Evolutionary conservation across 2,113 vertebrate genomes (phyloP), one percentile per base, ranked within the genome.

Genomic region (Crocuta crocuta): DNA sequence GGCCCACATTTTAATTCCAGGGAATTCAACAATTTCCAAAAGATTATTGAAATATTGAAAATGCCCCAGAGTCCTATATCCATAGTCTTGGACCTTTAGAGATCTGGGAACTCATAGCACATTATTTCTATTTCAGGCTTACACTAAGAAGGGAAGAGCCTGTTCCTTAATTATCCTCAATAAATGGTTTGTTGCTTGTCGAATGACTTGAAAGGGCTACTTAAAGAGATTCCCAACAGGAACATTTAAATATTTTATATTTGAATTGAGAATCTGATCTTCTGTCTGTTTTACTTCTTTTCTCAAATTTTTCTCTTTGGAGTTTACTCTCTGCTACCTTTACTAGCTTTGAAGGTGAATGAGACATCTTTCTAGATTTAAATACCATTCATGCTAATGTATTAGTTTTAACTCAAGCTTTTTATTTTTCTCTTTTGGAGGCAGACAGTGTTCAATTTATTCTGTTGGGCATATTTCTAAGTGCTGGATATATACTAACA

Each of bases 251-350:
- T 65, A 7, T 19, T 63, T 94, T 93, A 89, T 74, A 95, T 61
- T 93, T 35, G 11, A 76, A 94, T 83, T 71, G 11, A 53, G 88
- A 94, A 89, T 74, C 43, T 4, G 4, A 92, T 92, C 45, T 78
- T 71, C 23, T 78, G 55, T 17, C 10, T 91, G 1, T 53, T 35
- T 89, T 53, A 63, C 10, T 93, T 96, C 26, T 95, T 88, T 83
- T 85, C 89, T 97, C 81, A 91, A 0, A 28, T 74, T 48, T n/a
- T 93, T 98, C 66, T 92, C 39, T 5, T 63, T 95, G 35, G 31
- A 90, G 91, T 82, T 85, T 8, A 97, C 8, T 61, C 63, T 96
- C 39, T 65, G 8, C 16, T 85, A 66, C 63, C 9, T 83, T 65
- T 39, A 74, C 74, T 19, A 17, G n/a, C 45, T 94, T 92, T 63